A percentile compares a stretch with the other conserved stretches of the same genome.
These are phyloP conservation scores for Psammodynastes pulverulentus DNA, from an alignment of 2,113 vertebrate species.

Conservation along the genomic window DNA sequence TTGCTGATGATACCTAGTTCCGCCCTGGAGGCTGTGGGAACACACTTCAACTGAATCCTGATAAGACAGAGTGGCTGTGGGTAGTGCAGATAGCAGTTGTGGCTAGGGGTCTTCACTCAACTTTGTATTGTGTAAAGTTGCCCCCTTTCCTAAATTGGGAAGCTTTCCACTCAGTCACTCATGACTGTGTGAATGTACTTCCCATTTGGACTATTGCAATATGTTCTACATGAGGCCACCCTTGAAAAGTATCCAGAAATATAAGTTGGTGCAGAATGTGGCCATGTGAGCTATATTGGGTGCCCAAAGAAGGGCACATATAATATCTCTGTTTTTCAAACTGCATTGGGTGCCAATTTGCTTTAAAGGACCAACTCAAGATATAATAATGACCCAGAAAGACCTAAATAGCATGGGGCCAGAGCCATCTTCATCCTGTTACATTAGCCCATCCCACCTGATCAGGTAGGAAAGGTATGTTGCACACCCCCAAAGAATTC, in stretches of 20 bases:
- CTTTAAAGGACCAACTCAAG: neutral
- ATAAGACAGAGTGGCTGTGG: neutral
- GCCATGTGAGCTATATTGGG: neutral
- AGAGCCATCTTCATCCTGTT: neutral
- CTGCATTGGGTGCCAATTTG: neutral
- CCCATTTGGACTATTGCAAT: neutral
- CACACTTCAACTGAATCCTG: neutral
- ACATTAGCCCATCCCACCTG: neutral
- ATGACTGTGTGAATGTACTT: neutral
- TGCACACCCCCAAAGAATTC: neutral
- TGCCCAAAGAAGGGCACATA: neutral
- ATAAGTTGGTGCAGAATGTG: neutral
- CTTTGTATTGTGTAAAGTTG: neutral
- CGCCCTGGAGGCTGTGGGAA: neutral
- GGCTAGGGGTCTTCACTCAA: neutral
- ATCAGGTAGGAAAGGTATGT: neutral
- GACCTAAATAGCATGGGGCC: neutral
- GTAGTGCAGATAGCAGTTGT: neutral
- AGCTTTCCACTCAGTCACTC: neutral
- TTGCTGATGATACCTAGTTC: neutral
- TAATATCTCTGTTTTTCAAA: neutral
- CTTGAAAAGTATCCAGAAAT: neutral
- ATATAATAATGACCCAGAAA: neutral
- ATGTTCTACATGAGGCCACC: neutral
- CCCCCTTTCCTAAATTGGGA: neutral